Conservation (phyloP, 1,140 invertebrate genomes). For the Xylocopa sonorina region DNA sequence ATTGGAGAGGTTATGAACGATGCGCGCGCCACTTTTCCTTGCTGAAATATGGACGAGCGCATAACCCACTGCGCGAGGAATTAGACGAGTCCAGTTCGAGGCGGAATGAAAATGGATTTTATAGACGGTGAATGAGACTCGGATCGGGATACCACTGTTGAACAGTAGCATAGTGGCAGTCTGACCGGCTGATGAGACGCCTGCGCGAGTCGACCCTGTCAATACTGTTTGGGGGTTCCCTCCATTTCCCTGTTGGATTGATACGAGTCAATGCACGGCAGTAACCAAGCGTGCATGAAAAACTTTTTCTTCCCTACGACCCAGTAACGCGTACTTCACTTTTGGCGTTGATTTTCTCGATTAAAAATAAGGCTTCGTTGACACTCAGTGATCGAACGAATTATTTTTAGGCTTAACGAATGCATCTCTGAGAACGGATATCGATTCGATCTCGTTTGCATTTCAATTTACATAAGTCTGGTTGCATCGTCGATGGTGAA, state of each 20-base stretch:
- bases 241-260: slow-evolving; percentile 28
- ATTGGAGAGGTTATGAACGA: background rate
- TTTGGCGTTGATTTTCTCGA: background rate
- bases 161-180: slow-evolving; percentile 17
- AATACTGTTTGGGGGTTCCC: slow-evolving; percentile 41
- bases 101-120: background rate
- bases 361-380: background rate
- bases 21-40: background rate
- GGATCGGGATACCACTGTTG: slow-evolving; percentile 11
- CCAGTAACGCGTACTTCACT: slow-evolving; percentile 10
- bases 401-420: background rate
- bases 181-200: slow-evolving; percentile 22
- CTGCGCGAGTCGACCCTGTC: slow-evolving; percentile 46
- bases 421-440: background rate
- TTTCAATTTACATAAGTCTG: background rate
- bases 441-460: background rate
- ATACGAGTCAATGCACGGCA: slow-evolving; percentile 37
- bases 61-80: background rate
- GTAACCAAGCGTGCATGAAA: slow-evolving; percentile 1
- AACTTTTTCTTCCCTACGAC: slow-evolving; percentile 25
- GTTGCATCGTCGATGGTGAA: background rate
- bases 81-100: background rate
- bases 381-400: background rate
- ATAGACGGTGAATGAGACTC: background rate
- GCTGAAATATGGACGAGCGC: no score